Evolutionary conservation across 2,888 invertebrate species (phyloP).

Genomic region (Priocnemis perturbator): DNA sequence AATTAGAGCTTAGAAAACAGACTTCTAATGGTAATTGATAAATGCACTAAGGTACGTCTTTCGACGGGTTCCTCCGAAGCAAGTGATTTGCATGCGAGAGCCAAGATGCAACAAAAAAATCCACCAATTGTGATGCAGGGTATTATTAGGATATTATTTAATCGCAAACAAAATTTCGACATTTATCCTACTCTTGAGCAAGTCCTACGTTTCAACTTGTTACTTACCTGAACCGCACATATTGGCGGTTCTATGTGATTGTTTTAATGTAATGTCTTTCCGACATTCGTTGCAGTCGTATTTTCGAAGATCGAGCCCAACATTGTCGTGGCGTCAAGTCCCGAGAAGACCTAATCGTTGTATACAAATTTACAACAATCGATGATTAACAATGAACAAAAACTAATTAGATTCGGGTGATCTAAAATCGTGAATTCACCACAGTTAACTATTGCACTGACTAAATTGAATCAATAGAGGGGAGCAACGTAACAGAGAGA

Average conservation of each 20-base stretch:
- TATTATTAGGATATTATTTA: slow-evolving; percentile 22
- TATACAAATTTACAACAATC: no score
- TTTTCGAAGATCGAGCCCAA: no score
- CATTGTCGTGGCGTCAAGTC: no score
- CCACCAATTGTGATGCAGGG: slow-evolving; percentile 23
- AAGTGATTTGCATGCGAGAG: slow-evolving; percentile 5
- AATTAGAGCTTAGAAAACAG: slow-evolving; percentile 1
- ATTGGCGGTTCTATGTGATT: not conserved
- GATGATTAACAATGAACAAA: no score
- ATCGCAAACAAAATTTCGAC: slow-evolving; percentile 4
- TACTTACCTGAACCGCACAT: not conserved
- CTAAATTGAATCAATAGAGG: no score
- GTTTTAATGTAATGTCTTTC: not conserved
- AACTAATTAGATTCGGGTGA: no score
- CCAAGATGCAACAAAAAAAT: slow-evolving; percentile 4
- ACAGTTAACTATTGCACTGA: no score
- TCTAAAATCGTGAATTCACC: no score
- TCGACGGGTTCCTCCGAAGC: not conserved
- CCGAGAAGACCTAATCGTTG: no score
- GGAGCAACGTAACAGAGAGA: no score
- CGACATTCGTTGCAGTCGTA: no score
- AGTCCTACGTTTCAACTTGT: not conserved
- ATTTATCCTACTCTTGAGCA: slow-evolving; percentile 11
- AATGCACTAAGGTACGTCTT: slow-evolving; percentile 13
- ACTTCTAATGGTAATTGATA: slow-evolving; percentile 8